Base-by-base conservation (phyloP, 2,797 vertebrate species). In the Molothrus aeneus region DNA sequence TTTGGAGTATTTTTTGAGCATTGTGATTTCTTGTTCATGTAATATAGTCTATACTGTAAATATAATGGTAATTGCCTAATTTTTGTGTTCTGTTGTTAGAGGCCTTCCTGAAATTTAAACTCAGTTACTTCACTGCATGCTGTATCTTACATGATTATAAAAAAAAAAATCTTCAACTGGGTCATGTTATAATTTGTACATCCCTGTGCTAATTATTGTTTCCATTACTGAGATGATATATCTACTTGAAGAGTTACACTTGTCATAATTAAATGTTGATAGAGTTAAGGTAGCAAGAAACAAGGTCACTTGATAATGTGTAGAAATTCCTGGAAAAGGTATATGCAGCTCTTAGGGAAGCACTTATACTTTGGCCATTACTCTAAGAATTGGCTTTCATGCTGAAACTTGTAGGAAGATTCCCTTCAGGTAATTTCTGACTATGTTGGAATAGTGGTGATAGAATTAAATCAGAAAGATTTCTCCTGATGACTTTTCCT, bases 341-440 rank as follows among this genome's bases (percentile, higher is more conserved):
- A 20, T 34, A 24, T 57, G 19, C 7, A 4, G 50, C 42, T 80
- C 21, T 53, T 53, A 42, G 21, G 12, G 25, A 64, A 83, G 31
- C 13, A 36, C 10, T 77, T 61, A 9, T 0, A 25, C 1, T 2
- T 65, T 56, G 34, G 4, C 16, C 3, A 11, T 21, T 66, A 80
- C 78, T 68, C 18, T 48, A 10, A 73, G 36, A 77, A 28, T 21
- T 59, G 13, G 10, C 24, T 77, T 88, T 80, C 88, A 11, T 68
- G 36, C 57, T 88, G 42, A 71, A 91, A 50, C 42, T 71, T 82
- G 25, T 17, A 47, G 57, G 53, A 91, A 18, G 11, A 36, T 70
- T 75, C 5, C 19, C 25, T 80, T 83, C 31, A 47, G 29, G 50
- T 54, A 36, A 17, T 77, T 57, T 71, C 14, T 60, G 56, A 34